Conservation (phyloP, 2,888 invertebrate species). For the Acrocera orbiculus region DNA sequence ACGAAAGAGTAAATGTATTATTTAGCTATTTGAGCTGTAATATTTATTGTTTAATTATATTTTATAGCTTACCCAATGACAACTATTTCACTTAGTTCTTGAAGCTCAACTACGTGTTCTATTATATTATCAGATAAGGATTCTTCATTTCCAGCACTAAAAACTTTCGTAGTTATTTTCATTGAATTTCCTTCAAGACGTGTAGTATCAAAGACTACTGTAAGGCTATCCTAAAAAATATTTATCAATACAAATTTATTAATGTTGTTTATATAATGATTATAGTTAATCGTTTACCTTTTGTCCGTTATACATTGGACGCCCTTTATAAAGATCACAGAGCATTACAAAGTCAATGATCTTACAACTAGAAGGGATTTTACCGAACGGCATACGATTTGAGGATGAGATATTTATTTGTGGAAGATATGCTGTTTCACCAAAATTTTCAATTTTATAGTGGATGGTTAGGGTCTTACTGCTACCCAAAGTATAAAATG, state of each 20-base stretch:
- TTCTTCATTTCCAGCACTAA: slow-evolving; percentile 26
- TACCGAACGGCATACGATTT: slow-evolving; percentile 24
- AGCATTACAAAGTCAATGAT: slow-evolving; percentile 18
- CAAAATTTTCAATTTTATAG: slow-evolving; percentile 29
- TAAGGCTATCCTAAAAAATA: slow-evolving; percentile 15
- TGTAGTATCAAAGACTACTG: slow-evolving; percentile 25
- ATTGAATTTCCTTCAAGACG: slow-evolving; percentile 21
- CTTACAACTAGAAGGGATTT: slow-evolving; percentile 24
- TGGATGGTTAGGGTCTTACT: slow-evolving; percentile 21
- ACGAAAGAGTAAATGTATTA: too few species aligned
- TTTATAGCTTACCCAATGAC: slow-evolving; percentile 22
- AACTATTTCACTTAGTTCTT: slow-evolving; percentile 28
- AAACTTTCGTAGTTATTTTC: slow-evolving; percentile 24
- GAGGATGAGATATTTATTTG: slow-evolving; percentile 32
- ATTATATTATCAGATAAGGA: slow-evolving; percentile 21
- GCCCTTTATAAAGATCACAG: slow-evolving; percentile 25
- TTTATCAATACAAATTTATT: neutral
- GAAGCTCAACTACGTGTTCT: slow-evolving; percentile 19
- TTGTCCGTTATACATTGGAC: slow-evolving; percentile 21
- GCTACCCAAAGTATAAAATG: slow-evolving; percentile 25
- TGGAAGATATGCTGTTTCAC: slow-evolving; percentile 34
- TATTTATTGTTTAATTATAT: neutral
- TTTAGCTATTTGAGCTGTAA: neutral
- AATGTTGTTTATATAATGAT: too few species aligned
- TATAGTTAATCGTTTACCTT: slow-evolving; percentile 6